phyloP scores from a whole-genome alignment of 2,888 invertebrate species.

The Nemotelus pantherinus region DNA sequence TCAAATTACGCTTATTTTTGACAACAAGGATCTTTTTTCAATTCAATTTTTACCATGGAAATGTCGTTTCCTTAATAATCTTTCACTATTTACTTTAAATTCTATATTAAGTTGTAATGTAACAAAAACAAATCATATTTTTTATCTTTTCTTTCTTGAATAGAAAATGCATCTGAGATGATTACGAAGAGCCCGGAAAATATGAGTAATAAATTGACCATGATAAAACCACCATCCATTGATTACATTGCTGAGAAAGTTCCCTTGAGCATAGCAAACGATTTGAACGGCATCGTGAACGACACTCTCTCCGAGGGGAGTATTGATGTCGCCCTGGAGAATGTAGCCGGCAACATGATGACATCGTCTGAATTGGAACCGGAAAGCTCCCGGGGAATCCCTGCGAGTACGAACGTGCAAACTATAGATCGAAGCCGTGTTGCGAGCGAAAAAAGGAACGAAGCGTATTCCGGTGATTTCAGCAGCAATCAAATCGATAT shows the following conservation, averaged over 20 bases:
- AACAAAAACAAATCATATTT: too few species aligned
- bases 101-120: too few species aligned
- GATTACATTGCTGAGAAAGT: conserved; percentile 50
- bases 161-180: conserved; percentile 25
- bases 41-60: too few species aligned
- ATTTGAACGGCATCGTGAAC: conserved; percentile 45
- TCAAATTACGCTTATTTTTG: too few species aligned
- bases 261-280: conserved; percentile 41
- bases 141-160: not conserved
- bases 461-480: conserved; percentile 15
- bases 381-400: conserved; percentile 16
- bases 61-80: too few species aligned
- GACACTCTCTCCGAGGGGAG: conserved; percentile 41
- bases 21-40: too few species aligned
- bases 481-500: conserved; percentile 39
- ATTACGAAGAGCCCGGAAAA: conserved; percentile 7
- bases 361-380: not conserved
- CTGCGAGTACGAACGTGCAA: not conserved
- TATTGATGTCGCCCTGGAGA: conserved; percentile 49
- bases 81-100: too few species aligned
- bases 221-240: conserved; percentile 47
- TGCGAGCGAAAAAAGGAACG: conserved; percentile 15
- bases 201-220: conserved; percentile 30
- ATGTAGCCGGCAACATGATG: conserved; percentile 27
- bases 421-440: not conserved